A percentile compares a stretch with the other conserved stretches of the same genome.
These are phyloP conservation scores for Dendroctonus ponderosae DNA, from an alignment of 1,140 invertebrate species.

Conservation along the genomic window DNA sequence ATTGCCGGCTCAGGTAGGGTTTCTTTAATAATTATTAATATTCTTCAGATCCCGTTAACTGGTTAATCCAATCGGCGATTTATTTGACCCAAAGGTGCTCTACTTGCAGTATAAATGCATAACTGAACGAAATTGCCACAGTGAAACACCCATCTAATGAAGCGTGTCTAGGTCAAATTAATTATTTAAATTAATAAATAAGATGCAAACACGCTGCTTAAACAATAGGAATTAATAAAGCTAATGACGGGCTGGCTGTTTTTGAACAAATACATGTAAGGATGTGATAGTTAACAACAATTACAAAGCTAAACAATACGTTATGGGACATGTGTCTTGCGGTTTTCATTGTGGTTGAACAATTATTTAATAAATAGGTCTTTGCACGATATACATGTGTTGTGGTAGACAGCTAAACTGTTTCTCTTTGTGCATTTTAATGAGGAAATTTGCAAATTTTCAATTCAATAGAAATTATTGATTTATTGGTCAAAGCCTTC, in stretches of 20 bases:
- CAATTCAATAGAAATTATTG: too few relatives aligned
- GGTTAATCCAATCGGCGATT: too few relatives aligned
- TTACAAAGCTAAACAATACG: constrained; percentile 8
- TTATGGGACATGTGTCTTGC: constrained; percentile 10
- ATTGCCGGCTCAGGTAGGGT: too few relatives aligned
- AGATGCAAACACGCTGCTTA: not conserved
- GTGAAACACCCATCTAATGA: not conserved
- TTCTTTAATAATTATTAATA: too few relatives aligned
- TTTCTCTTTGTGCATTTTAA: not conserved
- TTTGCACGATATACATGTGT: constrained; percentile 1
- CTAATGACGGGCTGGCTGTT: too few relatives aligned
- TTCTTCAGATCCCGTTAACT: too few relatives aligned
- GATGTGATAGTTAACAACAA: not conserved
- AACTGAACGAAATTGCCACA: not conserved
- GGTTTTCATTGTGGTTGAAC: constrained; percentile 10
- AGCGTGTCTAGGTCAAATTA: not conserved
- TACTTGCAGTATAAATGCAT: too few relatives aligned
- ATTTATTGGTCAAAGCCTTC: too few relatives aligned
- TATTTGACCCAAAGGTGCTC: too few relatives aligned
- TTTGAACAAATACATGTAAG: too few relatives aligned
- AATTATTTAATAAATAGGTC: constrained; percentile 11
- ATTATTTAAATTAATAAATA: not conserved
- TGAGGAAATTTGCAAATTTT: too few relatives aligned
- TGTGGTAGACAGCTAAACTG: too few relatives aligned
- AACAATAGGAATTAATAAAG: not conserved